Base-by-base conservation (phyloP, 2,113 vertebrate genomes). In the Entelurus aequoreus region DNA sequence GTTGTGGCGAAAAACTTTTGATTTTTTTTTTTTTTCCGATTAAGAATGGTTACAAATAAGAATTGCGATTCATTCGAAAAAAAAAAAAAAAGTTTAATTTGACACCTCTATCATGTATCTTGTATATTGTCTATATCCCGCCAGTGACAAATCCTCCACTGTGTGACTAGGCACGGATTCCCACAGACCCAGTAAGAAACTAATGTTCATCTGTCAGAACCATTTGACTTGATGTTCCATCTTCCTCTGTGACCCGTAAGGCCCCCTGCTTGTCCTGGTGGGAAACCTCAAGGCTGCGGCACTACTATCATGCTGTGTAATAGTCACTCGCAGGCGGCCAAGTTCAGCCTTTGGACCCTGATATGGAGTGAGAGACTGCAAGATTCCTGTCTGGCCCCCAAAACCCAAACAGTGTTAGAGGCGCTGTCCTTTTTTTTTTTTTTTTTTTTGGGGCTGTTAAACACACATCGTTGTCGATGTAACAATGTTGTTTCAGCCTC, bases 341-440 rank as follows among this genome's bases (percentile, higher is more conserved):
- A 73, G 52, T 61, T 60, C 48, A 64, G 12, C 74, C 70, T 54
- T 60, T 58, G 9, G 9, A 48, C 49, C 51, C 65, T 65, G 75
- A 84, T 75, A 72, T 66, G 62, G 52, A 56, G 37, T 48, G 52
- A 65, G 54, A 71, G 36, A 59, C 42, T 46, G 46, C 50, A 49
- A 57, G 68, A 90, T 88, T 92, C 90, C 90, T 85, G 76, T 82
- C 80, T 88, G 83, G 84, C 82, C 73, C 68, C 80, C 84, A 87
- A 89, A 91, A 89, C 65, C 89, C 76, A 90, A 92, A 91, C 85
- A 85, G 65, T 37, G 74, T 81, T 66, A 75, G 63, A 55, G 64
- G 49, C 48, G 63, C 66, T 63, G 69, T 80, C 74, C 62, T 56
- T 8, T 48, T 68, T 79, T 72, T 53, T 68, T 79, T 72, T 28